These are phyloP conservation scores for Choloepus didactylus DNA, from an alignment of 2,797 vertebrate genomes.

Conservation along the genomic window DNA sequence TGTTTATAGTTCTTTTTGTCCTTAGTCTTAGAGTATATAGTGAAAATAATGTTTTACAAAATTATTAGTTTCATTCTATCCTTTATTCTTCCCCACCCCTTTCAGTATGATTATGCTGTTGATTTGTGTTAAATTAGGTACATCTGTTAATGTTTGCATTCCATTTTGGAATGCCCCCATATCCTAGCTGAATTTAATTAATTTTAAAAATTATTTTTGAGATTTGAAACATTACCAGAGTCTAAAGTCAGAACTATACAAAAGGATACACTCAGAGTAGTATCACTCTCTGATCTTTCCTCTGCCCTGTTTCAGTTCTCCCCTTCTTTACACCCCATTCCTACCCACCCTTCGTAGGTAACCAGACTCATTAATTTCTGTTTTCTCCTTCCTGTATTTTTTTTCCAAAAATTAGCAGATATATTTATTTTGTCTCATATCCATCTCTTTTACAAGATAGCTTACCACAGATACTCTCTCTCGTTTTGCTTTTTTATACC, in stretches of 20 bases:
- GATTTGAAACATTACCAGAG: not conserved
- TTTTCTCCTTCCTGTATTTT: not conserved
- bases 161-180: not conserved
- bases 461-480: not conserved
- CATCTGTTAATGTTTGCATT: slow-evolving; percentile 31
- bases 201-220: not conserved
- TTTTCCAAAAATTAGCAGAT: not conserved
- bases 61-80: not conserved
- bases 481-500: not conserved
- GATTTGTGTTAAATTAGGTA: not conserved
- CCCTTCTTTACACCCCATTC: not conserved
- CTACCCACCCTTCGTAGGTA: not conserved
- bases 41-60: slow-evolving; percentile 6
- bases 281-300: not conserved
- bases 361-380: not conserved
- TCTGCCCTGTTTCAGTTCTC: not conserved
- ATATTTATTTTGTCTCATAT: not conserved
- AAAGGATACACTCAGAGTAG: not conserved
- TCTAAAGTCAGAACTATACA: not conserved
- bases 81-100: fast-evolving
- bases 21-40: not conserved
- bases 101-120: not conserved
- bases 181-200: not conserved
- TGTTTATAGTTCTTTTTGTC: not conserved
- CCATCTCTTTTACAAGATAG: not conserved